Base-by-base conservation (phyloP, 2,113 vertebrate genomes). In the Chloropsis cyanopogon region DNA sequence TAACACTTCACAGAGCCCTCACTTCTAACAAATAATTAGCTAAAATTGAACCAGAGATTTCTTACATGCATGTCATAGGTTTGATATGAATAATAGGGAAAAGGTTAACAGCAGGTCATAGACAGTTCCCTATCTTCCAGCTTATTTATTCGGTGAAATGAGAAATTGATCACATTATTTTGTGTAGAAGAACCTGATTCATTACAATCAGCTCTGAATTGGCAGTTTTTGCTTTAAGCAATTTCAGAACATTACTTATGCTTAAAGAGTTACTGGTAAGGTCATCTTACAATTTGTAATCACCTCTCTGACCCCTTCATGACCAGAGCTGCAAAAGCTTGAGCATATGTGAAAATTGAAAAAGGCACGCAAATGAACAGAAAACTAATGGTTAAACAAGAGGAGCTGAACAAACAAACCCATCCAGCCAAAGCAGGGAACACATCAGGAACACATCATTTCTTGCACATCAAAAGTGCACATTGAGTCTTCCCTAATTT, bases 81-180 rank as follows among this genome's bases (percentile, higher is more conserved):
- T 97, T 97, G 98, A 98, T 99, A 99, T 99, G 98, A 99, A 99
- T 99, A 98, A 99, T 98, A 99, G 98, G 97, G 87, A 49, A 97
- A 96, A 98, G 99, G 99, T 99, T 98, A 99, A 98, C 98, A 60
- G 98, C 65, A 57, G 99, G 99, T 99, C 99, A 99, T 96, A 96
- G 98, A 97, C 96, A 97, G 97, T 97, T 98, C 98, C 98, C 98
- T 97, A 98, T 99, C 98, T 98, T 98, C 98, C 98, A 98, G 98
- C 98, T 99, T 99, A 99, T 99, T 99, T 99, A 99, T 99, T 99
- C 98, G 98, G 98, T 92, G 98, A 98, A 99, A 99, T 99, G 99
- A 99, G 99, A 99, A 99, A 99, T 99, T 99, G 99, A 99, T 99
- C 99, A 99, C 98, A 98, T 99, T 99, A 99, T 99, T 98, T 99